phyloP scores from a whole-genome alignment of 2,888 invertebrate species.

The Hypolimnas misippus region DNA sequence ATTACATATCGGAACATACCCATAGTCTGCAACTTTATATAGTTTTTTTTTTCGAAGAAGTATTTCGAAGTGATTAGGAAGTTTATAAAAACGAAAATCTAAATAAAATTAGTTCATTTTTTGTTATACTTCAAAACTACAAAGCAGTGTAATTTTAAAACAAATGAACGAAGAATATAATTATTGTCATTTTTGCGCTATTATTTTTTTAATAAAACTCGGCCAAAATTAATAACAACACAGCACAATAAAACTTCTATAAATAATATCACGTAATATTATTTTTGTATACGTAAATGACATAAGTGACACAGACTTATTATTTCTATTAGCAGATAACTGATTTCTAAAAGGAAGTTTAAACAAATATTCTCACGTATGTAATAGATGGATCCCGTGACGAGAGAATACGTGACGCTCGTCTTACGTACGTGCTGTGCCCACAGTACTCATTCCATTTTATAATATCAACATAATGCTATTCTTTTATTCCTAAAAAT shows the following conservation, averaged over 20 bases:
- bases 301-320: slow-evolving; percentile 15
- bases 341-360: slow-evolving; percentile 45
- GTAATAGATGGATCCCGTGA: slow-evolving; percentile 61
- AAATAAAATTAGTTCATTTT: slow-evolving; percentile 9
- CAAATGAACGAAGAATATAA: neutral
- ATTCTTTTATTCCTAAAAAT: neutral
- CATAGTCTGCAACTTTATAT: no score
- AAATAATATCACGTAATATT: slow-evolving; percentile 20
- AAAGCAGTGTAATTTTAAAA: neutral
- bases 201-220: slow-evolving; percentile 3
- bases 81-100: neutral
- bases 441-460: slow-evolving; percentile 45
- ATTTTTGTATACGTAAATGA: slow-evolving; percentile 8
- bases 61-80: no score
- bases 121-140: neutral
- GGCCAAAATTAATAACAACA: slow-evolving; percentile 25
- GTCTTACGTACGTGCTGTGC: slow-evolving; percentile 59
- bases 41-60: no score
- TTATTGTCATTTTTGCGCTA: neutral
- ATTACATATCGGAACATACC: no score
- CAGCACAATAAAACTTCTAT: neutral
- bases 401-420: slow-evolving; percentile 65
- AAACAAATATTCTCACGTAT: slow-evolving; percentile 79
- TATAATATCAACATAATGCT: slow-evolving; percentile 7
- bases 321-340: slow-evolving; percentile 24